phyloP scores from a whole-genome alignment of 2,797 vertebrate species.

The Parauchenoglanis ngamensis region DNA sequence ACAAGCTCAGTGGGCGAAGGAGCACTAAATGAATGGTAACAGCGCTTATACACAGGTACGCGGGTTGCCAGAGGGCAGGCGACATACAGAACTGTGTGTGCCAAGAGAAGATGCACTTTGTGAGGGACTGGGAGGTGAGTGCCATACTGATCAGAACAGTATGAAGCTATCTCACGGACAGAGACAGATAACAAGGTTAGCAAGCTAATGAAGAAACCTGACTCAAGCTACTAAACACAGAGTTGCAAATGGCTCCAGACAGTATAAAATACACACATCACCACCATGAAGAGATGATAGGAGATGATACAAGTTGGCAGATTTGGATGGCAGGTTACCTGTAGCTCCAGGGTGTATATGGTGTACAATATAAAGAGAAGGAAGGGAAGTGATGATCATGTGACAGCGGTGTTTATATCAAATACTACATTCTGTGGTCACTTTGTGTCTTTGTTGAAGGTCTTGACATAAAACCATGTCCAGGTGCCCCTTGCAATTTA shows the following conservation, averaged over 20 bases:
- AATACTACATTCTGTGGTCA: background rate
- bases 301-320: background rate
- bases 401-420: background rate
- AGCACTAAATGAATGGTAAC: background rate
- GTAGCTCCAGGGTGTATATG: background rate
- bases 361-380: background rate
- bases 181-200: background rate
- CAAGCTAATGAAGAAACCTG: background rate
- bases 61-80: background rate
- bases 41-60: background rate
- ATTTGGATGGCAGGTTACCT: background rate
- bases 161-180: background rate
- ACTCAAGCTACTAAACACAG: background rate
- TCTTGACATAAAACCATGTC: background rate
- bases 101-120: background rate
- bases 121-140: background rate
- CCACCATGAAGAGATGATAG: background rate
- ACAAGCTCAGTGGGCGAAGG: background rate
- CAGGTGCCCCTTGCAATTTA: background rate
- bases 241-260: background rate
- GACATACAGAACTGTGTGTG: background rate
- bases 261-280: background rate
- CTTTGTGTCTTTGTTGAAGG: background rate
- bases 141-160: slow-evolving; percentile 2
- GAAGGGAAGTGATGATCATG: background rate